Conservation (phyloP, 2,113 vertebrate genomes). For the Hippocampus mohnikei region DNA sequence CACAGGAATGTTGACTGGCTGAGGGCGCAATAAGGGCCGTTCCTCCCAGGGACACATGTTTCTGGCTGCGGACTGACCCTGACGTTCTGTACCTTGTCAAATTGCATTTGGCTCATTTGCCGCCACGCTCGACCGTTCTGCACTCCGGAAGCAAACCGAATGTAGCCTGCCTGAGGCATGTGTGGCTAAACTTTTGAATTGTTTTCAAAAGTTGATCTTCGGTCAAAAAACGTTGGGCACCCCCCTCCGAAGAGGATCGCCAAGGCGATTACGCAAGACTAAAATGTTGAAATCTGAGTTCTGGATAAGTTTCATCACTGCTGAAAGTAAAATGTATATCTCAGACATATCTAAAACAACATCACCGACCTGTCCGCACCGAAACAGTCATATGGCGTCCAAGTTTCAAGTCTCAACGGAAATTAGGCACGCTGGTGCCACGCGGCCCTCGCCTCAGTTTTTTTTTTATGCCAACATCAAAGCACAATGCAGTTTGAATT, state of each 20-base stretch:
- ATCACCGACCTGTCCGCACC: constrained; percentile 32
- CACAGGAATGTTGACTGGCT: constrained; percentile 36
- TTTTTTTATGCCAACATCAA: constrained; percentile 45
- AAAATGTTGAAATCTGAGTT: constrained; percentile 29
- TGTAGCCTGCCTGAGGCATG: constrained; percentile 19
- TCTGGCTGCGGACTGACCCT: constrained; percentile 47
- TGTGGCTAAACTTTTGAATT: constrained; percentile 1
- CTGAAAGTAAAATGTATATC: constrained; percentile 41
- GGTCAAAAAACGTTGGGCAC: no score
- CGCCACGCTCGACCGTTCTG: constrained; percentile 30
- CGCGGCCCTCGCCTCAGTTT: constrained; percentile 17
- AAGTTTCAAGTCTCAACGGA: constrained; percentile 35
- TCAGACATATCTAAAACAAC: constrained; percentile 29
- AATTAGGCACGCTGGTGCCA: constrained; percentile 44
- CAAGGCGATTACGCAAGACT: neutral
- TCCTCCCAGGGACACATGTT: constrained; percentile 46
- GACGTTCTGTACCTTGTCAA: constrained; percentile 49
- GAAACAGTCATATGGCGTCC: constrained; percentile 27
- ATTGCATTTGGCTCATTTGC: constrained; percentile 57
- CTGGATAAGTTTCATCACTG: constrained; percentile 30
- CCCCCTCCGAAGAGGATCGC: neutral
- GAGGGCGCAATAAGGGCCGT: constrained; percentile 25
- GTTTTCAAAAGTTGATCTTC: neutral
- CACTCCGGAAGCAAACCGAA: constrained; percentile 25
- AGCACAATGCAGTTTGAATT: constrained; percentile 45